A percentile compares a stretch with the other conserved stretches of the same genome.
These are phyloP conservation scores for Montifringilla adamsi DNA, from an alignment of 2,113 vertebrate species.

Conservation along the genomic window DNA sequence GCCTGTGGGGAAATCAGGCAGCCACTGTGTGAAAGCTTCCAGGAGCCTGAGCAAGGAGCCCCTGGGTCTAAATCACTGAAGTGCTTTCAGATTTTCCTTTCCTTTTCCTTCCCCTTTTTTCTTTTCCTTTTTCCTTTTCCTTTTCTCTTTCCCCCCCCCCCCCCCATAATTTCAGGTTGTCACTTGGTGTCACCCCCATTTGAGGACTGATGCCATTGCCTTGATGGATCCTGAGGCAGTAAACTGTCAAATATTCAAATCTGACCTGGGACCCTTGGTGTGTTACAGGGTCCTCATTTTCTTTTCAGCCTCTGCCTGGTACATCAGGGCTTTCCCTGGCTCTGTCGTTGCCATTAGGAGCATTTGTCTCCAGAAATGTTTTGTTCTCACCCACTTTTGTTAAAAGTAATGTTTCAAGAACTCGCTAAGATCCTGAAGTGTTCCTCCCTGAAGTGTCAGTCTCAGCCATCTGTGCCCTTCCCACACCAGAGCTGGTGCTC, in stretches of 20 bases:
- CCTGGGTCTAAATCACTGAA: not conserved
- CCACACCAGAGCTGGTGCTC: not conserved
- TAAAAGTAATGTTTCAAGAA: not conserved
- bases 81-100: not conserved
- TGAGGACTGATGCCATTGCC: not conserved
- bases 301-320: not conserved
- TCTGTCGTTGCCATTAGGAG: not conserved
- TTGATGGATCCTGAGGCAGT: not conserved
- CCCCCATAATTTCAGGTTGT: not conserved
- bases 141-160: no score
- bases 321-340: not conserved
- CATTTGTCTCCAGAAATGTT: not conserved
- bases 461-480: slow-evolving; percentile 45
- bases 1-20: not conserved
- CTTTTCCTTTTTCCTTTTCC: no score
- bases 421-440: not conserved
- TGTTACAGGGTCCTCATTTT: not conserved
- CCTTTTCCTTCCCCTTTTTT: no score
- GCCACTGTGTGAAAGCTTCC: not conserved
- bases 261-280: not conserved
- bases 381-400: not conserved
- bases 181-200: not conserved
- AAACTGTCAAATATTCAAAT: not conserved
- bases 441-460: slow-evolving; percentile 13
- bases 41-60: not conserved